These are phyloP conservation scores for Falco berigora DNA, from an alignment of 2,797 vertebrate species.

Conservation along the genomic window DNA sequence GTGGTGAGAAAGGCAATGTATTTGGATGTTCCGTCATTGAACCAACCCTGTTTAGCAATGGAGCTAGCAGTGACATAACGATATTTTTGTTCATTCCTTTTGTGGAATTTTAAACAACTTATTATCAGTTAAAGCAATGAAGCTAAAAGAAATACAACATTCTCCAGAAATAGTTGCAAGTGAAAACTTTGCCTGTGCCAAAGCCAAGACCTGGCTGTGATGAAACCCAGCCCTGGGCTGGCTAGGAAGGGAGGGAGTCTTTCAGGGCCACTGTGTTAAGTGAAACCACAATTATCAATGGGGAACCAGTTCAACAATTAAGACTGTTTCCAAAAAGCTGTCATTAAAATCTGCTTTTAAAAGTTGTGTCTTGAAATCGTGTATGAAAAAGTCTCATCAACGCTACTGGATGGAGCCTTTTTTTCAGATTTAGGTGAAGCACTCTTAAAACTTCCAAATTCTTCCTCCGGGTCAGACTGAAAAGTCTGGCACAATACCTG, in stretches of 20 bases:
- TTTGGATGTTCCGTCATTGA: accelerated
- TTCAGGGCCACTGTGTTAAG: accelerated
- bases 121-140: not conserved
- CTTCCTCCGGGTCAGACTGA: not conserved
- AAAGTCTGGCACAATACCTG: too few relatives aligned
- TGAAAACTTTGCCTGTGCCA: not conserved
- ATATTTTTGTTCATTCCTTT: not conserved
- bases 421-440: not conserved
- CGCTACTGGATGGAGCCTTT: accelerated
- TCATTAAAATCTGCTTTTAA: not conserved
- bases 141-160: not conserved
- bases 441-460: not conserved
- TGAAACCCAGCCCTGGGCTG: not conserved
- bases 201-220: not conserved
- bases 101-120: not conserved
- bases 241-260: not conserved
- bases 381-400: not conserved
- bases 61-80: too few relatives aligned
- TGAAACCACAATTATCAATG: not conserved
- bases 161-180: not conserved
- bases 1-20: not conserved
- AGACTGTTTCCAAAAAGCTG: not conserved
- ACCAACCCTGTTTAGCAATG: too few relatives aligned
- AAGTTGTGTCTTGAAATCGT: not conserved
- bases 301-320: not conserved